Evolutionary conservation across 2,888 invertebrate genomes (phyloP).

Genomic region (Octodonta nipae): DNA sequence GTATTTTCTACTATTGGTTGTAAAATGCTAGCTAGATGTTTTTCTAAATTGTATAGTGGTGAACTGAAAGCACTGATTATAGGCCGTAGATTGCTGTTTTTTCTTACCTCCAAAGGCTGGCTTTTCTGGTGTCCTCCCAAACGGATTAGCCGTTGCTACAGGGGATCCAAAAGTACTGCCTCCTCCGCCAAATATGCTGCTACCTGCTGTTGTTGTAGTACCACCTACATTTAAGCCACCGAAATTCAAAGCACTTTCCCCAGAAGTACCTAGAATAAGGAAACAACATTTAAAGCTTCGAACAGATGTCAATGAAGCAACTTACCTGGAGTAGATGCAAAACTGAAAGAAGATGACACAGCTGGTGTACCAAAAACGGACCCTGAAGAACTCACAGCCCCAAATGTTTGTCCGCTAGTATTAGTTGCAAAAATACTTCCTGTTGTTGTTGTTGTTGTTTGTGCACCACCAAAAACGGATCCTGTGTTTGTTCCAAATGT

Average conservation of each 20-base stretch:
- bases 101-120: not conserved
- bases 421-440: too few species aligned
- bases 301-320: not conserved
- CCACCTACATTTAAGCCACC: slow-evolving; percentile 20
- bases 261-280: too few species aligned
- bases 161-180: slow-evolving; percentile 11
- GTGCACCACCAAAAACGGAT: too few species aligned
- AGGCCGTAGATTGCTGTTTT: too few species aligned
- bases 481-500: too few species aligned
- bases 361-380: slow-evolving; percentile 13
- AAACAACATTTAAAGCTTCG: not conserved
- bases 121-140: not conserved
- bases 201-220: slow-evolving; percentile 14
- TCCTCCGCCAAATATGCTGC: slow-evolving; percentile 17
- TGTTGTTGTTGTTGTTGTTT: too few species aligned
- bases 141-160: slow-evolving; percentile 1
- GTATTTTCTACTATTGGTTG: too few species aligned
- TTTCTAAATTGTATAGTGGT: too few species aligned
- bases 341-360: slow-evolving; percentile 15
- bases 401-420: too few species aligned
- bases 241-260: slow-evolving; percentile 23
- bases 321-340: slow-evolving; percentile 8
- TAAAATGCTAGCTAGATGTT: too few species aligned
- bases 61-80: too few species aligned
- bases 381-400: slow-evolving; percentile 5